Conservation (phyloP, 2,888 invertebrate species). For the Agrochola circellaris region DNA sequence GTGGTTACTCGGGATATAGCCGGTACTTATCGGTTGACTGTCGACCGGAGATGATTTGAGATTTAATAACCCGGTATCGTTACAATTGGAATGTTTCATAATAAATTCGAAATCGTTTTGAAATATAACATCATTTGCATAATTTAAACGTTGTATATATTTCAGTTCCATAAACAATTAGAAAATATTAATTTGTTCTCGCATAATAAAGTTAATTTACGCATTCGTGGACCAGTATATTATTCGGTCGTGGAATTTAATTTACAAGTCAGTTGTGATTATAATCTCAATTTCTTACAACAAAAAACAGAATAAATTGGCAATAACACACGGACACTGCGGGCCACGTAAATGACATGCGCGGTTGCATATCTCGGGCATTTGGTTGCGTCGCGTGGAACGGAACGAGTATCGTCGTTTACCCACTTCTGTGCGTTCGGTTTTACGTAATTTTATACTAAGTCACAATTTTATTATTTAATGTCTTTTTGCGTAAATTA, state of each 20-base stretch:
- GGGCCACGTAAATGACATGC: conserved; percentile 66
- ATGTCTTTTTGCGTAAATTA: conserved; percentile 47
- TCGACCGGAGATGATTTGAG: neutral
- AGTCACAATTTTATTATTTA: conserved; percentile 59
- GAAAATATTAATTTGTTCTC: conserved; percentile 5
- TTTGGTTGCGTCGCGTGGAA: conserved; percentile 70
- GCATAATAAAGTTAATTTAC: neutral
- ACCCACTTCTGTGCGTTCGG: conserved; percentile 62
- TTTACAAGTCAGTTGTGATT: conserved; percentile 46
- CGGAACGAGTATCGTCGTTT: conserved; percentile 67
- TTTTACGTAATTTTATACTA: conserved; percentile 69
- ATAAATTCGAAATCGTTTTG: conserved; percentile 2
- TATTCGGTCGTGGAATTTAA: conserved; percentile 30
- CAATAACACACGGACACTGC: conserved; percentile 42
- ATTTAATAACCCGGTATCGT: neutral
- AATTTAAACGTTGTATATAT: neutral
- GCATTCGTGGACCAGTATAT: conserved; percentile 11
- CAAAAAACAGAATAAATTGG: conserved; percentile 43
- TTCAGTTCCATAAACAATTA: conserved; percentile 1
- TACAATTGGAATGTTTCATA: conserved; percentile 7
- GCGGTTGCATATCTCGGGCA: conserved; percentile 70
- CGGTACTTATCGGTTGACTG: neutral
- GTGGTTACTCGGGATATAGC: neutral
- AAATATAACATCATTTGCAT: neutral
- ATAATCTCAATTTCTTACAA: conserved; percentile 31